Evolutionary conservation across 1,140 invertebrate species (phyloP).

Genomic region (Bombyx mandarina): DNA sequence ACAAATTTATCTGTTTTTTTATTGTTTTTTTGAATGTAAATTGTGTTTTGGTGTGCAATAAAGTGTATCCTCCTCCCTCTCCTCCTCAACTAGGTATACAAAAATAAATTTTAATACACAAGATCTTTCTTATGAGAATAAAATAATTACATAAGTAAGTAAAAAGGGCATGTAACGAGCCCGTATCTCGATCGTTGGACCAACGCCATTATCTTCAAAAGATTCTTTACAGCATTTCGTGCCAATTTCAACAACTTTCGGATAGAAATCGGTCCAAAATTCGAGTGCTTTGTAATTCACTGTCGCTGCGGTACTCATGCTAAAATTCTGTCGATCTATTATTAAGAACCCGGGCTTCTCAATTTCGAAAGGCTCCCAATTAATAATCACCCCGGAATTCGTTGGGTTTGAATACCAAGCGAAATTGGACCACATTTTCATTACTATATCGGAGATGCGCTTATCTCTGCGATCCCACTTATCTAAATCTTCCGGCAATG

Average conservation of each 20-base stretch:
- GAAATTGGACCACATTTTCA: slow-evolving; percentile 84
- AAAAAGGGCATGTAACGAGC: no score
- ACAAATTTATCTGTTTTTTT: no score
- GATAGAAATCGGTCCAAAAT: slow-evolving; percentile 88
- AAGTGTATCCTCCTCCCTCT: no score
- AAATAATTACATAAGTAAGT: slow-evolving; percentile 8
- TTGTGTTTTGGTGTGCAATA: no score
- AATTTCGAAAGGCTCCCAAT: slow-evolving; percentile 79
- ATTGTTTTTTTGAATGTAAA: no score
- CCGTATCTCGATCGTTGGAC: slow-evolving; percentile 15
- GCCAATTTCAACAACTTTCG: slow-evolving; percentile 77
- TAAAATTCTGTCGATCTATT: slow-evolving; percentile 79
- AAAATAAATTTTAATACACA: slow-evolving; percentile 38
- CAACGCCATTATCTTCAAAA: slow-evolving; percentile 45
- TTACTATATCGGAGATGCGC: slow-evolving; percentile 80
- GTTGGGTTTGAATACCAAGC: slow-evolving; percentile 80
- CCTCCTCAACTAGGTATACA: slow-evolving; percentile 31
- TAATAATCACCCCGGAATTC: slow-evolving; percentile 74
- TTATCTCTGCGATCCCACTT: slow-evolving; percentile 84
- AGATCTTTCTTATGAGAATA: slow-evolving; percentile 25
- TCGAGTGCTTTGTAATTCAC: slow-evolving; percentile 82
- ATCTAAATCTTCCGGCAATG: slow-evolving; percentile 61
- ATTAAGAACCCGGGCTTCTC: slow-evolving; percentile 77
- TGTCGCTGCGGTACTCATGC: slow-evolving; percentile 75
- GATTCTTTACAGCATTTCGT: slow-evolving; percentile 78